phyloP scores from a whole-genome alignment of 2,888 invertebrate species.

The Stenolophus ochropezus region DNA sequence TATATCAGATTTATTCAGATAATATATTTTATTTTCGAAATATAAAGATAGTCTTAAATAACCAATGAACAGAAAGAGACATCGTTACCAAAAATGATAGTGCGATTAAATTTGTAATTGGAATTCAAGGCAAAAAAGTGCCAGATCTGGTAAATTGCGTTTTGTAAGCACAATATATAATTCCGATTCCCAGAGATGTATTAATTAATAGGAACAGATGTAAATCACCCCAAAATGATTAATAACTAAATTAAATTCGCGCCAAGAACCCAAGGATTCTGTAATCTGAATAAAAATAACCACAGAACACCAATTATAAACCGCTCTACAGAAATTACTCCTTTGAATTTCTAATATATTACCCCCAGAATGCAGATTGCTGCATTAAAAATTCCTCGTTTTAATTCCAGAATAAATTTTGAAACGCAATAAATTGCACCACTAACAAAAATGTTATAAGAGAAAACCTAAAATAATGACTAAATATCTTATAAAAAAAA shows the following conservation, averaged over 20 bases:
- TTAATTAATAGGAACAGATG: slow-evolving; percentile 31
- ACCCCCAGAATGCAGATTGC: slow-evolving; percentile 10
- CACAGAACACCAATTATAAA: slow-evolving; percentile 46
- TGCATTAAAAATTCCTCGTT: not conserved
- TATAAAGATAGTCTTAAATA: too few species aligned
- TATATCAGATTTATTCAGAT: too few species aligned
- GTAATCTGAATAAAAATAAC: slow-evolving; percentile 47
- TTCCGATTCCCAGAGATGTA: not conserved
- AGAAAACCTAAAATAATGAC: too few species aligned
- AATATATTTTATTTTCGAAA: too few species aligned
- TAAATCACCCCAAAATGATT: slow-evolving; percentile 21
- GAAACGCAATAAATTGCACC: not conserved
- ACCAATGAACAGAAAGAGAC: too few species aligned
- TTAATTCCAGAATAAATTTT: not conserved
- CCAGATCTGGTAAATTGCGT: not conserved
- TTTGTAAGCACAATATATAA: not conserved
- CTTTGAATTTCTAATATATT: slow-evolving; percentile 43
- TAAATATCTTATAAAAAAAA: too few species aligned
- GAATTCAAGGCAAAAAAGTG: not conserved
- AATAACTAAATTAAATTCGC: slow-evolving; percentile 41
- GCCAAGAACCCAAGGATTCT: too few species aligned
- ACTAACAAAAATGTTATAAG: too few species aligned
- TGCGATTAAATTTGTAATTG: not conserved
- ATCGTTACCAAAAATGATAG: too few species aligned
- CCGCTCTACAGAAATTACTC: slow-evolving; percentile 12